Evolutionary conservation across 2,888 invertebrate genomes (phyloP), one percentile per base, ranked within the genome.

Genomic region (Euzetes globulus): DNA sequence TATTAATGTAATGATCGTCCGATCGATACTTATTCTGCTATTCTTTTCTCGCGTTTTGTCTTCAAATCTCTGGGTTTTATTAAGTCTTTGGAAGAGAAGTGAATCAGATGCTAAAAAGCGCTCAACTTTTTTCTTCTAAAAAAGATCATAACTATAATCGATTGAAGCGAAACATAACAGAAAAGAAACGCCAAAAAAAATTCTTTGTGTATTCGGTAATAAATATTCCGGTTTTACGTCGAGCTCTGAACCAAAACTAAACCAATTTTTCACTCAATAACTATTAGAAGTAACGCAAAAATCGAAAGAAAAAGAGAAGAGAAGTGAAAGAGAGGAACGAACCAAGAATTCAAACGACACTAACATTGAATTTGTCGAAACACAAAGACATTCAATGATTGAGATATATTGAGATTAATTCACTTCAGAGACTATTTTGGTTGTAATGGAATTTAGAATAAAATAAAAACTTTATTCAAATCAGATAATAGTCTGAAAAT

Each of bases 171-270:
- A 63, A 63, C 29, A 33, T 22, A 15, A 58, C 22, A 13, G 33
- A n/a, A 33, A n/a, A 63, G 27, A 63, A 33, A 29, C n/a, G n/a
- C n/a, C 50, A 50, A 50, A 63, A 29, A n/a, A 63, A 63, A 33
- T 68, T 68, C 45, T 37, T 11, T 68, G 33, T 41, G 37, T 22
- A 33, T 22, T 45, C 22, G 45, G 15, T 68, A 41, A 68, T 68
- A 68, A 68, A 68, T 68, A 68, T 68, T 45, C 68, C 45, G 45
- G 41, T 68, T 68, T 65, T 68, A 45, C 41, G 68, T 25, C 45
- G 45, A 68, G 37, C 22, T 68, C 45, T 68, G 68, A 68, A 68
- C 68, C 68, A 68, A 68, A 68, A 68, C 68, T 68, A 68, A 68
- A 68, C 45, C 68, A 68, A 68, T 68, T 68, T 68, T 45, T 68